Percentiles rank a stretch among this genome's conserved stretches.
phyloP scores from a whole-genome alignment of 1,140 invertebrate species.

The Diorhabda elongata region DNA sequence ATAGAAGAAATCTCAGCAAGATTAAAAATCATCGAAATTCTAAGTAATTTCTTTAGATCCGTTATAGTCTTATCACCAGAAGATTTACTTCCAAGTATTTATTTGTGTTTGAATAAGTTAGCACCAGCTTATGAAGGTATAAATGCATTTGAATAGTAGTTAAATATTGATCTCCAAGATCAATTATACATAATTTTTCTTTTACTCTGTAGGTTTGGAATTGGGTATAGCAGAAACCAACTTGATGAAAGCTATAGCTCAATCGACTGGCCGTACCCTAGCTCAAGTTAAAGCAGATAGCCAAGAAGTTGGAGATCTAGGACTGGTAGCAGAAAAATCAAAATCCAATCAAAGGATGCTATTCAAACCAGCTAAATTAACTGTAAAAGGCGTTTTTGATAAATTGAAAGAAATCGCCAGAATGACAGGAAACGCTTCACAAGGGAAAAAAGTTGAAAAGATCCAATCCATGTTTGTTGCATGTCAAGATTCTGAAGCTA shows the following conservation, averaged over 20 bases:
- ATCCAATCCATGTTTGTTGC: constrained; percentile 91
- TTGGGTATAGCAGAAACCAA: constrained; percentile 88
- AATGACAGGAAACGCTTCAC: constrained; percentile 70
- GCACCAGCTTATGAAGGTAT: constrained; percentile 88
- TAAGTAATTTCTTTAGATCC: constrained; percentile 92
- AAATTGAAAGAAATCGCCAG: constrained; percentile 87
- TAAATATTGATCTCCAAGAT: neutral
- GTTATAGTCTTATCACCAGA: constrained; percentile 82
- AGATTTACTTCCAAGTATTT: constrained; percentile 86
- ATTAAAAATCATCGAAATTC: constrained; percentile 90
- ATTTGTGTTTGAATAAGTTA: constrained; percentile 92
- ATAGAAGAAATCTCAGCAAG: constrained; percentile 88
- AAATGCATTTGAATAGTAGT: constrained; percentile 13
- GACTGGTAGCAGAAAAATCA: constrained; percentile 88
- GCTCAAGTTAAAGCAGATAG: constrained; percentile 83
- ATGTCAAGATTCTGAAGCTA: constrained; percentile 84
- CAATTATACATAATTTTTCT: neutral
- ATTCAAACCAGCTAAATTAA: constrained; percentile 69
- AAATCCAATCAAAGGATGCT: constrained; percentile 86
- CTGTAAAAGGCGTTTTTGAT: constrained; percentile 69
- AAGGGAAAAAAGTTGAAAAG: constrained; percentile 83
- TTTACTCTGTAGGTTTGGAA: constrained; percentile 38
- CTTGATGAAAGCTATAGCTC: constrained; percentile 91
- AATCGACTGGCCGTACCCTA: constrained; percentile 82
- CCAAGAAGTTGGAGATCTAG: constrained; percentile 80